A percentile compares a stretch with the other conserved stretches of the same genome.
phyloP scores from a whole-genome alignment of 2,888 invertebrate genomes.

The Dorcus parallelipipedus region DNA sequence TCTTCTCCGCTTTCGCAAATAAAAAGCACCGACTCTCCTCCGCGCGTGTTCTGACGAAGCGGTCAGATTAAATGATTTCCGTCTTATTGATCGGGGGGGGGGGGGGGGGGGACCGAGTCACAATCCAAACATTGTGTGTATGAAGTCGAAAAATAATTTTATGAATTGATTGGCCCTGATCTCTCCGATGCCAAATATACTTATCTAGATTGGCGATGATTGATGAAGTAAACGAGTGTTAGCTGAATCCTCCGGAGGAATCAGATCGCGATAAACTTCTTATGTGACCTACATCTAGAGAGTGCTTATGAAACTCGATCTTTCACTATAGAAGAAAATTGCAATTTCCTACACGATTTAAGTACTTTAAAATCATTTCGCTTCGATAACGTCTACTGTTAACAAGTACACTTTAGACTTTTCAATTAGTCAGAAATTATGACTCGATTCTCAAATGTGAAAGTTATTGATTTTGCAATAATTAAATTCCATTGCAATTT shows the following conservation, averaged over 20 bases:
- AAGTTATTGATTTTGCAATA: too few relatives aligned
- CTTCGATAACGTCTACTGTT: too few relatives aligned
- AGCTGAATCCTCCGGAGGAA: constrained; percentile 5
- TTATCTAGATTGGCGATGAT: constrained; percentile 11
- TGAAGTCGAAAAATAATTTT: too few relatives aligned
- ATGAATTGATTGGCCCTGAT: not conserved
- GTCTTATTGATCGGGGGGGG: not conserved
- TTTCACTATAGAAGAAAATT: constrained; percentile 1
- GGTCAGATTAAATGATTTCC: constrained; percentile 1
- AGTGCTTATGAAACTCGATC: constrained; percentile 11
- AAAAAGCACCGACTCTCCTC: not conserved
- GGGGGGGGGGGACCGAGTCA: too few relatives aligned
- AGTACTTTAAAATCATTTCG: not conserved
- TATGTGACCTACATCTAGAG: constrained; percentile 10
- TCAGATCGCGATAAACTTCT: constrained; percentile 11
- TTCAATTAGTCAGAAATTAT: too few relatives aligned
- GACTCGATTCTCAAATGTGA: too few relatives aligned
- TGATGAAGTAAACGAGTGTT: constrained; percentile 9
- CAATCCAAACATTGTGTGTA: too few relatives aligned
- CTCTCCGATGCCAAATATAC: constrained; percentile 6
- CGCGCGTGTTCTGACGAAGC: not conserved
- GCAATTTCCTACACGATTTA: constrained; percentile 1
- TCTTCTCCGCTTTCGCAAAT: constrained; percentile 10
- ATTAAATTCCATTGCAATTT: too few relatives aligned
- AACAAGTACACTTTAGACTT: too few relatives aligned